A percentile compares a stretch with the other conserved stretches of the same genome.
phyloP scores from a whole-genome alignment of 2,888 invertebrate species.

The Tinea pellionella region DNA sequence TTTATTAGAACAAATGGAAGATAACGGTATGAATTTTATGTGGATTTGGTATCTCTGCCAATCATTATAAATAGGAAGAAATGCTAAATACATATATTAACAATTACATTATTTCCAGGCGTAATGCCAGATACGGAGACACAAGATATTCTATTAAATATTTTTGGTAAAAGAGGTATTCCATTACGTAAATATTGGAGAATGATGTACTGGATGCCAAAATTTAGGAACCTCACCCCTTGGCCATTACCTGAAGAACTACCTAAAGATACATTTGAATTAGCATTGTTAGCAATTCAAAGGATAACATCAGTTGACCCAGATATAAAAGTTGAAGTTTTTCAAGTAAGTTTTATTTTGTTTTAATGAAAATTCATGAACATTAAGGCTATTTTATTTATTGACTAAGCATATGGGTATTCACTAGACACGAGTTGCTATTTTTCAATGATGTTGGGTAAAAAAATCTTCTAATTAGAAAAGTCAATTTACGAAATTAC shows the following conservation, averaged over 20 bases:
- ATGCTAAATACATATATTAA: not conserved
- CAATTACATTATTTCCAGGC: conserved; percentile 64
- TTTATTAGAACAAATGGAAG: conserved; percentile 94
- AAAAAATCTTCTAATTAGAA: too few relatives aligned
- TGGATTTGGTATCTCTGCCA: not conserved
- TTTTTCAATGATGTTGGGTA: too few relatives aligned
- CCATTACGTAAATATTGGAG: conserved; percentile 81
- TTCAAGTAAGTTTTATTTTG: conserved; percentile 60
- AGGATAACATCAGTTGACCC: conserved; percentile 88
- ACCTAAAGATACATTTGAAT: conserved; percentile 80
- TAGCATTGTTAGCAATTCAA: conserved; percentile 85
- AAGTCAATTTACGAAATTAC: too few relatives aligned
- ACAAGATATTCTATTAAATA: conserved; percentile 82
- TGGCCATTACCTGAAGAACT: conserved; percentile 83
- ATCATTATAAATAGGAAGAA: too few relatives aligned
- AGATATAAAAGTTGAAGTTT: conserved; percentile 73
- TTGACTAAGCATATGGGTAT: too few relatives aligned
- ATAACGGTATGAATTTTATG: conserved; percentile 74
- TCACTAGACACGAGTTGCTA: too few relatives aligned
- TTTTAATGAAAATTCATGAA: not conserved
- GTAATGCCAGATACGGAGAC: conserved; percentile 93
- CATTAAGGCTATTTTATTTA: conserved; percentile 12
- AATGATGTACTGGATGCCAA: conserved; percentile 94
- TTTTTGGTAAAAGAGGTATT: conserved; percentile 84
- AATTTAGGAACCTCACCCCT: conserved; percentile 90